Conservation (phyloP, 2,888 invertebrate species). For the Ennomos quercinarius region DNA sequence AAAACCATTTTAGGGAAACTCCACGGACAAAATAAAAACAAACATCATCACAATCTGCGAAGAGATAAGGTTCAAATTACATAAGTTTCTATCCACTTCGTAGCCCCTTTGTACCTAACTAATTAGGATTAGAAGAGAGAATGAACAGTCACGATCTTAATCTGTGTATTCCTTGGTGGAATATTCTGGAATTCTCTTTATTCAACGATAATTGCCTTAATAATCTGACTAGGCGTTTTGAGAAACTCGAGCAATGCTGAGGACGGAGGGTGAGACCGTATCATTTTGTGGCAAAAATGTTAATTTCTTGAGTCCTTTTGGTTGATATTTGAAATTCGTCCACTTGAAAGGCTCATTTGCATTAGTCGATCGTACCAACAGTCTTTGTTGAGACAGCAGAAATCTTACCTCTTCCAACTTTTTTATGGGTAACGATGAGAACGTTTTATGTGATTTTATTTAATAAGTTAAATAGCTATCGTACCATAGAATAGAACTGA, state of each 20-base stretch:
- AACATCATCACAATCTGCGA: constrained; percentile 30
- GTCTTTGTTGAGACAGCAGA: constrained; percentile 2
- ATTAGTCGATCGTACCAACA: constrained; percentile 11
- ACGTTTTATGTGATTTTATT: too few relatives aligned
- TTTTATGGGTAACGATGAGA: too few relatives aligned
- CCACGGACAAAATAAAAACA: constrained; percentile 22
- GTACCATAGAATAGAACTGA: too few relatives aligned
- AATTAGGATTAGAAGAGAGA: constrained; percentile 65
- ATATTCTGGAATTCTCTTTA: constrained; percentile 44
- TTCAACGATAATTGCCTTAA: constrained; percentile 53
- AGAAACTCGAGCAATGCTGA: constrained; percentile 38
- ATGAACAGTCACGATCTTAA: constrained; percentile 64
- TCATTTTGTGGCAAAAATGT: constrained; percentile 31
- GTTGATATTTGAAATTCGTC: constrained; percentile 26
- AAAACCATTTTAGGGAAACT: constrained; percentile 30
- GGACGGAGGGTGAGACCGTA: constrained; percentile 15
- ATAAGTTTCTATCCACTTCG: constrained; percentile 47
- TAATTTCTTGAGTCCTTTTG: constrained; percentile 23
- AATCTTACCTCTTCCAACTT: not conserved
- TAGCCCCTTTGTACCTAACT: constrained; percentile 48
- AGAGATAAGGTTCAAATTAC: constrained; percentile 47
- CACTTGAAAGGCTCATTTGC: constrained; percentile 23
- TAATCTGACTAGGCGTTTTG: constrained; percentile 46
- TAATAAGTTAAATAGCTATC: too few relatives aligned
- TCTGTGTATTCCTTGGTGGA: constrained; percentile 51